Evolutionary conservation across 2,888 invertebrate genomes (phyloP).

Genomic region (Yponomeuta plumbellus): DNA sequence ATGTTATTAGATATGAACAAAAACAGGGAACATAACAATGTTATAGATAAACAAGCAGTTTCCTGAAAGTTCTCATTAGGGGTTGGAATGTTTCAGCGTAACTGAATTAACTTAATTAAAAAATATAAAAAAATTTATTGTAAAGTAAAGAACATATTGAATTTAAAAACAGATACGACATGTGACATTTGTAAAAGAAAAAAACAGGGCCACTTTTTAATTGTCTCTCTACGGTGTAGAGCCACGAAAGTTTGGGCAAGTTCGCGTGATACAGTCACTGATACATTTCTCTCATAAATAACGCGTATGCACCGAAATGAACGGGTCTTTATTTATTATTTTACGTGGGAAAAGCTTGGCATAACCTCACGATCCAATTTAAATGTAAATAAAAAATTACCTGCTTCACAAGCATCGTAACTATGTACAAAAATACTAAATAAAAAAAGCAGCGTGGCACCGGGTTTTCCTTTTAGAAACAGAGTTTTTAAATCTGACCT

Average conservation of each 20-base stretch:
- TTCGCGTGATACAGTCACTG: conserved; percentile 6
- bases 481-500: not conserved
- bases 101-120: too few relatives aligned
- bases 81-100: too few relatives aligned
- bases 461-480: not conserved
- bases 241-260: not conserved
- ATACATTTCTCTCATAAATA: not conserved
- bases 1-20: too few relatives aligned
- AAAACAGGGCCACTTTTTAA: too few relatives aligned
- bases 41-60: too few relatives aligned
- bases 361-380: conserved; percentile 10
- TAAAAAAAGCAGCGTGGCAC: not conserved
- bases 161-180: too few relatives aligned
- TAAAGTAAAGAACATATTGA: too few relatives aligned
- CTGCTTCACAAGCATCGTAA: not conserved
- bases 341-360: not conserved
- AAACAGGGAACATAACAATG: too few relatives aligned
- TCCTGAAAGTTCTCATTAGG: too few relatives aligned
- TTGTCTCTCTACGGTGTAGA: not conserved
- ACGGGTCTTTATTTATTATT: not conserved
- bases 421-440: conserved; percentile 3
- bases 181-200: too few relatives aligned
- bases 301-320: not conserved
- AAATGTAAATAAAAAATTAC: conserved; percentile 9
- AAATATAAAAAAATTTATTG: too few relatives aligned